Evolutionary conservation across 2,888 invertebrate genomes (phyloP), one percentile per base, ranked within the genome.

Genomic region (Patella caerulea): DNA sequence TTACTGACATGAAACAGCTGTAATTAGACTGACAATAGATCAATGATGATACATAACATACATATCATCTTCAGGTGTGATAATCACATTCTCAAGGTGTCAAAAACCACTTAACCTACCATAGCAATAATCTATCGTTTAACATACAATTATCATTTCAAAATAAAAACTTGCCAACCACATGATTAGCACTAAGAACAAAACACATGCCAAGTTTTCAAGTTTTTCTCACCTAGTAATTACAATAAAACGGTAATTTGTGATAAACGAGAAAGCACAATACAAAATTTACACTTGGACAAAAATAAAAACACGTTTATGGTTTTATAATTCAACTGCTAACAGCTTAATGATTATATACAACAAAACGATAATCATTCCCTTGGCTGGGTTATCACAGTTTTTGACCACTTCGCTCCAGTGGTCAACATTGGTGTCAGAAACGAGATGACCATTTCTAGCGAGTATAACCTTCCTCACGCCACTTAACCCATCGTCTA

Each of bases 351-450:
- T 65, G 65, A 65, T 65, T 65, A 65, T 65, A 24, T 65, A 19
- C 24, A 65, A 65, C 65, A 65, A 65, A 65, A 24, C 24, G 65
- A 24, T 4, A 65, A 65, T 65, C 24, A 65, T 19, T 24, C 24
- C 65, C 65, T 65, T 65, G 65, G 65, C 3, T 65, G 65, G 24
- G 24, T 65, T 65, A 24, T 65, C 19, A 65, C 65, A 65, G 65
- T 65, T 65, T 24, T 19, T 24, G 24, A 65, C 19, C 19, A 65
- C 24, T 65, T 5, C 65, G 65, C 65, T 65, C 24, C 65, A 65
- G 65, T 65, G 65, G 19, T 65, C 65, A 65, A 14, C 24, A 65
- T 24, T 65, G 65, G 65, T 65, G 65, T 65, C 65, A 65, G 65
- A 24, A 24, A 65, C 65, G 24, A 65, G 65, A 65, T 65, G 65